Evolutionary conservation across 2,113 vertebrate genomes (phyloP).

Genomic region (Ascaphus truei): DNA sequence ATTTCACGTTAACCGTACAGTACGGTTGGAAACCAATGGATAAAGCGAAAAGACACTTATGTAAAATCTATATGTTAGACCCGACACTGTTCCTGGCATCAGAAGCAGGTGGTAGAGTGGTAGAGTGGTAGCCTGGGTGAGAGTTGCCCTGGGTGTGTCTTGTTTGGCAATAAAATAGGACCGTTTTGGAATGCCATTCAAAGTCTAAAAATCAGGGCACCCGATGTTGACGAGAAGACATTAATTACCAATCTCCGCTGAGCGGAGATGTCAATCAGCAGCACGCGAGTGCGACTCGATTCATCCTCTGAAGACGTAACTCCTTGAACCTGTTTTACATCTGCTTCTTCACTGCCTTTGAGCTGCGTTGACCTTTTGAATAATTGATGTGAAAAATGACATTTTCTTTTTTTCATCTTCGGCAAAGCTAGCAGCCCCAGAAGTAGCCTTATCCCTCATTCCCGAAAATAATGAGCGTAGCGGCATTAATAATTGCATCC

Average conservation of each 20-base stretch:
- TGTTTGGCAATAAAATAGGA: background rate
- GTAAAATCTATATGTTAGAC: too few species aligned
- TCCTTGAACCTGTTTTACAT: background rate
- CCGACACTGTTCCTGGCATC: background rate
- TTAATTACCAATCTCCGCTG: background rate
- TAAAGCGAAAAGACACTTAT: too few species aligned
- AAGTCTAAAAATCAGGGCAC: background rate
- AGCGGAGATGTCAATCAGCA: background rate
- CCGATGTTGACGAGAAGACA: background rate
- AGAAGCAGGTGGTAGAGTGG: background rate
- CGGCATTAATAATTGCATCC: accelerated
- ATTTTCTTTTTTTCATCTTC: background rate
- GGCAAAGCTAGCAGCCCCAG: background rate
- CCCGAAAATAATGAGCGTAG: background rate
- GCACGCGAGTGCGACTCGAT: accelerated
- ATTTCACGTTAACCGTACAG: too few species aligned
- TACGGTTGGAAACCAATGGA: too few species aligned
- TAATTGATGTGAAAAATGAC: background rate
- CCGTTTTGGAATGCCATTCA: background rate
- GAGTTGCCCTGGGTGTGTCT: background rate
- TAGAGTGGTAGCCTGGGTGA: too few species aligned
- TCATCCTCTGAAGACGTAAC: background rate
- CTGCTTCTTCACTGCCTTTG: background rate
- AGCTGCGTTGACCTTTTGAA: conserved; percentile 25
- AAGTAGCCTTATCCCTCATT: background rate